Percentiles rank a stretch among this genome's conserved stretches.
These are phyloP conservation scores for Nephila pilipes DNA, from an alignment of 1,140 invertebrate species.

Conservation along the genomic window DNA sequence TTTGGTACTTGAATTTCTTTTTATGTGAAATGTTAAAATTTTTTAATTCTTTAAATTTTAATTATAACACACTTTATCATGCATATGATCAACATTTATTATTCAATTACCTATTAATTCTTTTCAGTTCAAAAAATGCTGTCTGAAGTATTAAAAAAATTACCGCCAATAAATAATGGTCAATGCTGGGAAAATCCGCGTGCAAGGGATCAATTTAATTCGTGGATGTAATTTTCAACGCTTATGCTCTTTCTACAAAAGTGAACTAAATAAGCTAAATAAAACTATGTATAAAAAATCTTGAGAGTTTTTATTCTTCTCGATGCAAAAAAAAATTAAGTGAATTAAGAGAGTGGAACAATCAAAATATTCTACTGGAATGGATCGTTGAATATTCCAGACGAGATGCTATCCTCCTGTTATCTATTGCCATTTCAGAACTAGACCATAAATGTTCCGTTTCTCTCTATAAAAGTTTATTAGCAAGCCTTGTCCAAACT, in stretches of 20 bases:
- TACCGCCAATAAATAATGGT: background rate
- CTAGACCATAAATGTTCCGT: constrained; percentile 7
- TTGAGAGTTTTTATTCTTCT: background rate
- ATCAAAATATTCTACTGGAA: background rate
- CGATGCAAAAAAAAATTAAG: background rate
- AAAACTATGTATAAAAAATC: background rate
- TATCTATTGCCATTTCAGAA: background rate
- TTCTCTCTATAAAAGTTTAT: background rate
- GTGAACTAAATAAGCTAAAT: background rate
- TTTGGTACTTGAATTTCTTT: too few species aligned
- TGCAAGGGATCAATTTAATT: background rate
- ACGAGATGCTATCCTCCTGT: background rate
- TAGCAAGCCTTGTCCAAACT: background rate
- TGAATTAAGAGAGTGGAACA: constrained; percentile 6
- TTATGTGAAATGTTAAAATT: too few species aligned
- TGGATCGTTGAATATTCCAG: constrained; percentile 7
- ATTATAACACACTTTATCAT: too few species aligned
- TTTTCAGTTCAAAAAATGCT: too few species aligned
- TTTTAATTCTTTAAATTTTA: too few species aligned
- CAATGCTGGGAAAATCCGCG: background rate
- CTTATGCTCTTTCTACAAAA: background rate
- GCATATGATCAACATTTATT: too few species aligned
- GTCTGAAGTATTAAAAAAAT: too few species aligned
- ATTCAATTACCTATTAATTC: too few species aligned
- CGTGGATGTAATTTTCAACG: background rate